phyloP scores from a whole-genome alignment of 1,140 invertebrate genomes.

The Diprion similis region DNA sequence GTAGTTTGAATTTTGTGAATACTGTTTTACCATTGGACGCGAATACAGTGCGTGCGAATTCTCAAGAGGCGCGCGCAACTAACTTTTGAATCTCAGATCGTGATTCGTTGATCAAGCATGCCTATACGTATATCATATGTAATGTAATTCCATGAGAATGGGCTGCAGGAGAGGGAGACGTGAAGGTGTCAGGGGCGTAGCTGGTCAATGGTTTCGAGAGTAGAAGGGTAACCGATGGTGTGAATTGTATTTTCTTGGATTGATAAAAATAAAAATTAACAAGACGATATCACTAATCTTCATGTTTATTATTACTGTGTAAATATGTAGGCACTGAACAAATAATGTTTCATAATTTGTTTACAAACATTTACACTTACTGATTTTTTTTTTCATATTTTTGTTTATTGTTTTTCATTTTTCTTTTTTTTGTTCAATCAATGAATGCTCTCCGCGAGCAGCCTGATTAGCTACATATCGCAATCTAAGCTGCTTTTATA shows the following conservation, averaged over 20 bases:
- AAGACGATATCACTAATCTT: conserved; percentile 53
- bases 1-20: not conserved
- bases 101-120: no score
- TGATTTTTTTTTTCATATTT: conserved; percentile 43
- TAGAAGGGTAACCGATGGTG: conserved; percentile 37
- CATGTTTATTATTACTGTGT: conserved; percentile 62
- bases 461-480: conserved; percentile 8
- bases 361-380: conserved; percentile 62
- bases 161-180: conserved; percentile 15
- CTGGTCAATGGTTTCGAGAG: not conserved
- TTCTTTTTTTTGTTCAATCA: conserved; percentile 46
- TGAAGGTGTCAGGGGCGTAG: conserved; percentile 13
- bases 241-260: conserved; percentile 26
- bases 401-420: conserved; percentile 16
- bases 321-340: conserved; percentile 64
- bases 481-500: conserved; percentile 25
- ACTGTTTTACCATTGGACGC: not conserved
- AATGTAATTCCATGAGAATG: no score
- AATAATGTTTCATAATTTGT: conserved; percentile 63
- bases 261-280: conserved; percentile 12
- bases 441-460: conserved; percentile 51
- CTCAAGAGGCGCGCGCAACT: no score
- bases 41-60: not conserved
- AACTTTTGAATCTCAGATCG: no score
- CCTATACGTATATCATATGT: no score